phyloP scores from a whole-genome alignment of 2,888 invertebrate genomes.

The Tetragnatha montana region DNA sequence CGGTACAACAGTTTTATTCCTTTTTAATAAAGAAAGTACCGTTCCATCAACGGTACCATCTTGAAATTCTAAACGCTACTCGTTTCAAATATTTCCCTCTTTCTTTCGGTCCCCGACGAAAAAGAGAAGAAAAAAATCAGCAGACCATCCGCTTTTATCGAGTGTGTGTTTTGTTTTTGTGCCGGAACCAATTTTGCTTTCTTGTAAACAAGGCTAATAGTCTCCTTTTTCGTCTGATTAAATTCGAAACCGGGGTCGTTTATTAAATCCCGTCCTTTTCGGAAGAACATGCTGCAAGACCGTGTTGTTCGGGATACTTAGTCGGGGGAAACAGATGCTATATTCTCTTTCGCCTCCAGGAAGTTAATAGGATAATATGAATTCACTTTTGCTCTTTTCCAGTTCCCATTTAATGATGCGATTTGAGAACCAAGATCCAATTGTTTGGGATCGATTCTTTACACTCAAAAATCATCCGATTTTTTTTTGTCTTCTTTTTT shows the following conservation, averaged over 20 bases:
- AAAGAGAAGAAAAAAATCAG: background rate
- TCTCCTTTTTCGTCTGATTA: conserved; percentile 25
- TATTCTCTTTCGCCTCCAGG: background rate
- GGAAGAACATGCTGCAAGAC: background rate
- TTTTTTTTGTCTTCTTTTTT: background rate
- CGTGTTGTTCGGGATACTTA: background rate
- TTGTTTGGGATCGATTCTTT: background rate
- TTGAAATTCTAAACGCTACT: background rate
- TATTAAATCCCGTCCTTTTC: conserved; percentile 18
- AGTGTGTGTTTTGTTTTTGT: background rate
- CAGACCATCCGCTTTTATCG: background rate
- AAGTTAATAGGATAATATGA: conserved; percentile 12
- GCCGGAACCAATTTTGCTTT: conserved; percentile 15
- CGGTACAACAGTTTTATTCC: too few relatives aligned
- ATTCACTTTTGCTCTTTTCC: background rate
- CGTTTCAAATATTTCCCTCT: background rate
- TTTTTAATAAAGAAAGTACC: too few relatives aligned
- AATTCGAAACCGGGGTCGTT: conserved; percentile 25
- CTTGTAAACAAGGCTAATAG: conserved; percentile 35
- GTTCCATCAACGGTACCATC: too few relatives aligned
- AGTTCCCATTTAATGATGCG: background rate
- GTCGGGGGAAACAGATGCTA: background rate
- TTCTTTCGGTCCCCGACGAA: background rate
- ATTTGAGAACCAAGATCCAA: conserved; percentile 1
- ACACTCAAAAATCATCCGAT: background rate